Percentiles rank a stretch among this genome's conserved stretches.
phyloP scores from a whole-genome alignment of 2,113 vertebrate genomes.

The Thunnus maccoyii region DNA sequence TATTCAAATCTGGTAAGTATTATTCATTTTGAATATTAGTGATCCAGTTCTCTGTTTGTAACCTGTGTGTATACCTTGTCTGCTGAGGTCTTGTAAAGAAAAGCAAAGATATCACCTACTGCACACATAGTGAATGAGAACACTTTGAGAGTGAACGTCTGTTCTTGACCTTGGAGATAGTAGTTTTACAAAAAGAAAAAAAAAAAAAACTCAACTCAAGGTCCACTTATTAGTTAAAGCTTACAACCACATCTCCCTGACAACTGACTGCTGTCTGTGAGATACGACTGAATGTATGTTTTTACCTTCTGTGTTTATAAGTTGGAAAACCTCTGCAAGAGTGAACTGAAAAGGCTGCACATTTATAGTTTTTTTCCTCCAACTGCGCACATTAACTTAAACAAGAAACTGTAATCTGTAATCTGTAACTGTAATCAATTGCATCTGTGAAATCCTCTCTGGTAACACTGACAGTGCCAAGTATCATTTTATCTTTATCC shows the following conservation, averaged over 20 bases:
- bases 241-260: neutral
- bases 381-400: neutral
- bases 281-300: too few relatives aligned
- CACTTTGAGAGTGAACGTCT: neutral
- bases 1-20: constrained; percentile 75
- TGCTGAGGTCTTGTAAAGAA: neutral
- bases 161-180: neutral
- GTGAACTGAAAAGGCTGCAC: too few relatives aligned
- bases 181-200: too few relatives aligned
- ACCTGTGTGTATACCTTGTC: neutral
- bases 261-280: neutral
- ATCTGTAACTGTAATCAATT: too few relatives aligned
- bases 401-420: too few relatives aligned
- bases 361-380: neutral
- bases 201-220: too few relatives aligned
- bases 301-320: neutral
- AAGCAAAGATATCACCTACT: neutral
- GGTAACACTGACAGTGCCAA: constrained; percentile 1
- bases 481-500: constrained; percentile 24
- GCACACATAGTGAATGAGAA: neutral
- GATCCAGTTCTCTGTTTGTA: too few relatives aligned
- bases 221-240: neutral
- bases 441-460: constrained; percentile 2
- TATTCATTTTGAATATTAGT: neutral
- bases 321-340: neutral